Base-by-base conservation (phyloP, 1,140 invertebrate species). In the Drosophila arawakana region DNA sequence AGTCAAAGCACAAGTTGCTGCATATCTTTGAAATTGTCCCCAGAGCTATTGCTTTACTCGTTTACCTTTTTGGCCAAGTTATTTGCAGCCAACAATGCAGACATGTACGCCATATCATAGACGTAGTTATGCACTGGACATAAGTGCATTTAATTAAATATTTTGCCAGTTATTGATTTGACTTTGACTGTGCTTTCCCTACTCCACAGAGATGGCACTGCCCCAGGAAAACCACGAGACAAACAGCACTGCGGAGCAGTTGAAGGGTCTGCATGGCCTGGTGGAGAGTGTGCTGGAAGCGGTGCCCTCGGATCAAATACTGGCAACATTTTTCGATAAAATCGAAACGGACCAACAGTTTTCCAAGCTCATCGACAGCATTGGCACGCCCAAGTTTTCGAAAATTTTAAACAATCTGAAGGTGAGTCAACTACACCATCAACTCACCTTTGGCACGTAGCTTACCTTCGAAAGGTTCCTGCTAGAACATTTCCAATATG, bases 281-380 rank as follows among this genome's bases (percentile, higher is more conserved):
- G 80, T 91, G 8, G 88, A 92, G 54, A 81, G 83, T 50, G 71
- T 92, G 18, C 71, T 92, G 35, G 85, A 88, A 21, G 54, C 78
- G 10, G 35, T 92, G 76, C 91, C 91, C 21, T 80, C 80, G 74
- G 91, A 92, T 74, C 80, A 92, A 65, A 86, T 92, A 50, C 54
- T 88, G 41, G 77, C 81, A 44, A 81, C 78, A 6, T 92, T 92
- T 60, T 91, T 92, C 63, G 88, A 91, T 34, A 90, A 91, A 62
- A 77, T 81, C 44, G 89, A 92, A 52, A 69, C 75, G 67, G 83
- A 86, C 74, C 77, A 88, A 69, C 82, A 88, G 57, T 92, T 92
- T 49, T 68, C 80, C 30, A 75, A 72, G 41, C 70, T 92, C 1
- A 75, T 91, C 39, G 74, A 92, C 34, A 90, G 80, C 68, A 78